A percentile compares a stretch with the other conserved stretches of the same genome.
Evolutionary conservation across 1,140 invertebrate species (phyloP).

Genomic region (Cherax destructor): DNA sequence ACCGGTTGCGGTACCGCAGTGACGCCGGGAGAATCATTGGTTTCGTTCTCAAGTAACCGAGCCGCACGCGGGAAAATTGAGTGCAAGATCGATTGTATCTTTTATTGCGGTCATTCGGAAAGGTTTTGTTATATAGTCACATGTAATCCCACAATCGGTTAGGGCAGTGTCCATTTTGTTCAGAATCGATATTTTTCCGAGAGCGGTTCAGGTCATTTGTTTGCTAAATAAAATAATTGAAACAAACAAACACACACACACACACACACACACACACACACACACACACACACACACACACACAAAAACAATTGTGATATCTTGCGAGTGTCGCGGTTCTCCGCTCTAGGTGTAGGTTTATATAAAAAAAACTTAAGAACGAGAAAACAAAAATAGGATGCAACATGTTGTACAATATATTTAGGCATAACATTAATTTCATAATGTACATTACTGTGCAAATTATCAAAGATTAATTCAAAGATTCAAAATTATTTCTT

Average conservation of each 20-base stretch:
- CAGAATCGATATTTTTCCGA: background rate
- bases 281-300: background rate
- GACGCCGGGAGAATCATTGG: background rate
- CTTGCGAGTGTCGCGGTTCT: background rate
- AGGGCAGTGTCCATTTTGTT: background rate
- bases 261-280: background rate
- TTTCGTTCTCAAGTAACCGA: background rate
- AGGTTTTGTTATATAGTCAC: background rate
- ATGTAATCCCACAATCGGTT: background rate
- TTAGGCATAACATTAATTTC: background rate
- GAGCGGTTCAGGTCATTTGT: background rate
- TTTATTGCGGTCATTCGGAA: background rate
- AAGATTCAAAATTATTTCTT: no score
- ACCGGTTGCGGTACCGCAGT: background rate
- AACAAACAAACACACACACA: no score
- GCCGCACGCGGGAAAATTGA: background rate
- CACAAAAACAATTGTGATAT: background rate
- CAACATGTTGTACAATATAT: background rate
- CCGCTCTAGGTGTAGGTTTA: background rate
- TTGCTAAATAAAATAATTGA: background rate
- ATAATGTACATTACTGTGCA: background rate
- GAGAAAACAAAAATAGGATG: background rate
- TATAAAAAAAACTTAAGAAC: background rate
- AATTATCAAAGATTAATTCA: conserved; percentile 6
- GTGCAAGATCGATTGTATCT: background rate